phyloP scores from a whole-genome alignment of 2,888 invertebrate genomes.

The Patella caerulea region DNA sequence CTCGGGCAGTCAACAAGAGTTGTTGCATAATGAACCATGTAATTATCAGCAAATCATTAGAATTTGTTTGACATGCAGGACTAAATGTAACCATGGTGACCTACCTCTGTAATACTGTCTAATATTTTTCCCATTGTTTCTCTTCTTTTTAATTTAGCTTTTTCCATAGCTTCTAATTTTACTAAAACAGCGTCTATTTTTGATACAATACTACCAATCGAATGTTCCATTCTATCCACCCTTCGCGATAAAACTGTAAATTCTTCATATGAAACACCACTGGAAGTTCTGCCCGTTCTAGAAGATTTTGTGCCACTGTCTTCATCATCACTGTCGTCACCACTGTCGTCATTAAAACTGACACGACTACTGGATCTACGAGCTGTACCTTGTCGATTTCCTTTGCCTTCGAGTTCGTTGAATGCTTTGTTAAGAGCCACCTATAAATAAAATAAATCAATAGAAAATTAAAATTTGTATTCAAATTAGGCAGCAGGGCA shows the following conservation, averaged over 20 bases:
- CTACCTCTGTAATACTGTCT: slow-evolving; percentile 72
- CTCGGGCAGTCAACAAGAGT: too few species aligned
- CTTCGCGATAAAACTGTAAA: slow-evolving; percentile 72
- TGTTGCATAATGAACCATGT: too few species aligned
- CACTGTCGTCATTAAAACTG: slow-evolving; percentile 66
- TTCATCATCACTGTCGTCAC: slow-evolving; percentile 68
- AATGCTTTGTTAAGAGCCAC: slow-evolving; percentile 65
- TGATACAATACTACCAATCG: slow-evolving; percentile 73
- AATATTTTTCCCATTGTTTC: slow-evolving; percentile 73
- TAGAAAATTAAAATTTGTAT: too few species aligned
- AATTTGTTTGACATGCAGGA: too few species aligned
- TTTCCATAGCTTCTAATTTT: slow-evolving; percentile 74
- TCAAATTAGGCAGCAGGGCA: neutral
- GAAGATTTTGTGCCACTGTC: slow-evolving; percentile 67
- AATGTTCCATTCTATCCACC: slow-evolving; percentile 75
- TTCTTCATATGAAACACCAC: slow-evolving; percentile 71
- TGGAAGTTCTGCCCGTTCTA: slow-evolving; percentile 59
- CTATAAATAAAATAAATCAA: slow-evolving; percentile 18
- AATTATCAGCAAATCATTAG: too few species aligned
- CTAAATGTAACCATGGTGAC: slow-evolving; percentile 6
- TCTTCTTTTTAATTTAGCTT: slow-evolving; percentile 72
- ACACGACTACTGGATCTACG: slow-evolving; percentile 57
- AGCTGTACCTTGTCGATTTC: slow-evolving; percentile 54
- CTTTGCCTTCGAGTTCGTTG: slow-evolving; percentile 62
- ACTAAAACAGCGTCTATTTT: slow-evolving; percentile 74